Base-by-base conservation (phyloP, 2,797 vertebrate species). In the Labeo calbasu region DNA sequence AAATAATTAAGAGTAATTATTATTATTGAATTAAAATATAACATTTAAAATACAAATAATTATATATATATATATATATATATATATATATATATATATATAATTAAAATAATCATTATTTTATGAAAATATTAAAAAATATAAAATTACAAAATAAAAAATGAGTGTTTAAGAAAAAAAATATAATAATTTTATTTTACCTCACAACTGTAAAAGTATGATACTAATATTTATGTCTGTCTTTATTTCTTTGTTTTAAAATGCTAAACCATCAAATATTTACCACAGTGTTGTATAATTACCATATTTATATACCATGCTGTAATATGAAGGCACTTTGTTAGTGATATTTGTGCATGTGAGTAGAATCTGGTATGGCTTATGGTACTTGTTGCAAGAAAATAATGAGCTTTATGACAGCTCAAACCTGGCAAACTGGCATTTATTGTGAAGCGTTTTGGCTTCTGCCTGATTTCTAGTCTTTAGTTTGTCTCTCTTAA, bases 401-500 rank as follows among this genome's bases (percentile, higher is more conserved):
- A 50, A 75, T 40, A 17, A 73, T 63, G 28, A 66, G 61, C 72
- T 66, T 82, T 66, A 82, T 50, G 59, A 17, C 48, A 28, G 81
- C 48, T 75, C 59, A 78, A 65, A 28, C 28, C 71, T 65, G 66
- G 55, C 8, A 72, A 72, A 50, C 23, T 46, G 51, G 14, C 55
- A 48, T 40, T 84, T 63, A 72, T 14, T 66, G n/a, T 23, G n/a
- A 65, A 40, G 28, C 12, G 3, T 63, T 73, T 78, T 46, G 23
- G 50, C 15, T 55, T 63, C 59, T 72, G 68, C 25, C 46, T 63
- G 57, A 79, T 73, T 50, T 65, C 55, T 77, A n/a, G 32, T 51
- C 50, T 76, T 83, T 55, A 79, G 69, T 72, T 79, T 63, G 68
- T 66, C 55, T 72, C 57, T 61, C 28, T 15, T 79, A 73, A 79